These are phyloP conservation scores for Heliconius nattereri DNA, from an alignment of 1,140 invertebrate species.

Conservation along the genomic window DNA sequence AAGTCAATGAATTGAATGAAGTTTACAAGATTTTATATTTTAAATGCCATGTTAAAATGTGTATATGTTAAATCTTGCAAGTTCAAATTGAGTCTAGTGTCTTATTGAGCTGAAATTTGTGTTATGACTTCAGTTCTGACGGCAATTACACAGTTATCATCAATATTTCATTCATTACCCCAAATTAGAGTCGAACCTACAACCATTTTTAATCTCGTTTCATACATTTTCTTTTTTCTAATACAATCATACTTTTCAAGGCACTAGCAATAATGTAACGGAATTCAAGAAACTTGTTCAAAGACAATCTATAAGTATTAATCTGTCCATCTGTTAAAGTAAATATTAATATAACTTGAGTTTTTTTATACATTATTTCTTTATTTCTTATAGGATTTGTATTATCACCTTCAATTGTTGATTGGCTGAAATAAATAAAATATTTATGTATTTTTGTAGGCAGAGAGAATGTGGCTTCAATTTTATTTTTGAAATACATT, in stretches of 20 bases:
- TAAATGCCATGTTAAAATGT: too few species aligned
- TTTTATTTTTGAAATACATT: too few species aligned
- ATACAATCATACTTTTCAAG: constrained; percentile 66
- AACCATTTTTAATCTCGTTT: constrained; percentile 36
- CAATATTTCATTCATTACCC: background rate
- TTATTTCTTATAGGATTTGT: constrained; percentile 42
- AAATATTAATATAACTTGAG: constrained; percentile 57
- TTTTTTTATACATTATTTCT: constrained; percentile 54
- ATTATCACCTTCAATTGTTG: constrained; percentile 49
- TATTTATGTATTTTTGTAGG: too few species aligned
- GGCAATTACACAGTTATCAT: too few species aligned
- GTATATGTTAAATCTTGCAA: too few species aligned
- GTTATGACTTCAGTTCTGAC: too few species aligned
- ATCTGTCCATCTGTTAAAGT: constrained; percentile 58
- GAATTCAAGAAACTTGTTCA: constrained; percentile 65
- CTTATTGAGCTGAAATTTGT: too few species aligned
- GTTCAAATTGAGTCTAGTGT: too few species aligned
- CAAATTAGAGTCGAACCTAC: background rate
- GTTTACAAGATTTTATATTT: too few species aligned
- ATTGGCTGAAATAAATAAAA: constrained; percentile 57
- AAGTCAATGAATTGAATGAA: too few species aligned
- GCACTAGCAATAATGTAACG: constrained; percentile 63
- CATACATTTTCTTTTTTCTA: constrained; percentile 72
- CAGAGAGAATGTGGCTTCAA: too few species aligned
- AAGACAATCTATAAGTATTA: constrained; percentile 54